Percentiles rank a stretch among this genome's conserved stretches.
Conservation (phyloP, 2,113 vertebrate genomes). For the Gadus macrocephalus region DNA sequence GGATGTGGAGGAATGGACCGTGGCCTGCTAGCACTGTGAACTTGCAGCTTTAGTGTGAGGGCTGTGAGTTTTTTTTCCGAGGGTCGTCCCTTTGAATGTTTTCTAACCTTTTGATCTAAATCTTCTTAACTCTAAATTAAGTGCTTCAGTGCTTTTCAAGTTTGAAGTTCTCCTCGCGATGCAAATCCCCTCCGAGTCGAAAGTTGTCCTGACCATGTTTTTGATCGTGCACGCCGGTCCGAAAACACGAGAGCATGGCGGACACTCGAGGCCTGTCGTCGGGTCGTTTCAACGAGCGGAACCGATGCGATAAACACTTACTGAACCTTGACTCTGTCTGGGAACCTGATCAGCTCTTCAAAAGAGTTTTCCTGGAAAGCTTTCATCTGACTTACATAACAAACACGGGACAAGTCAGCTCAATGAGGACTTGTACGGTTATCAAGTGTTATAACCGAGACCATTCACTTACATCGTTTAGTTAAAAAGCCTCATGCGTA, state of each 20-base stretch:
- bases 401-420: too few species aligned
- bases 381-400: too few species aligned
- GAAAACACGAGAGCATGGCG: not conserved
- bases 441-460: too few species aligned
- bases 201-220: slow-evolving; percentile 14
- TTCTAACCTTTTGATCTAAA: slow-evolving; percentile 78
- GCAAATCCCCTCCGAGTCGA: slow-evolving; percentile 63
- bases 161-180: slow-evolving; percentile 65
- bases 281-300: not conserved
- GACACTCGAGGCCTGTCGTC: not conserved
- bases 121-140: slow-evolving; percentile 79
- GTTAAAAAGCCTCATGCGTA: too few species aligned
- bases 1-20: slow-evolving; percentile 61
- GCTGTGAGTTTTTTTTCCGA: slow-evolving; percentile 35
- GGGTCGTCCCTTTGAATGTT: slow-evolving; percentile 59
- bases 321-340: too few species aligned
- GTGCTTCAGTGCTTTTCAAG: slow-evolving; percentile 69
- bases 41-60: slow-evolving; percentile 66
- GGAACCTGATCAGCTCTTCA: too few species aligned
- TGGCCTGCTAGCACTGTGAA: slow-evolving; percentile 66
- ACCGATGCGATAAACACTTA: not conserved
- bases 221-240: not conserved
- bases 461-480: not conserved
- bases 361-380: too few species aligned
- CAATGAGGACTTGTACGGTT: too few species aligned